Conservation (phyloP, 2,797 vertebrate genomes). For the Fistularia tabacaria region DNA sequence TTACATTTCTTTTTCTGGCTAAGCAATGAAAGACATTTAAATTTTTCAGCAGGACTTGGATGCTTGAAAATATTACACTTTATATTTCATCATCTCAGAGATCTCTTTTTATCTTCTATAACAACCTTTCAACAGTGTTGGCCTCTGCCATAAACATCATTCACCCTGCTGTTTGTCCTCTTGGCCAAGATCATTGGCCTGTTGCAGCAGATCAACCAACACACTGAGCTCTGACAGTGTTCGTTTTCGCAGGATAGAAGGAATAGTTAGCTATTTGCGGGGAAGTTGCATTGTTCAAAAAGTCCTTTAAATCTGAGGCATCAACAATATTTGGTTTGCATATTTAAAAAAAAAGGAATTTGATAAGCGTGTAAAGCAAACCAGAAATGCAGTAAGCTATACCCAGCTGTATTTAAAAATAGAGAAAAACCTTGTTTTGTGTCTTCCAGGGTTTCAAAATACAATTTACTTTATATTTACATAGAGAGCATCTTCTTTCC, state of each 20-base stretch:
- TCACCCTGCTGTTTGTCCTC: slow-evolving; percentile 6
- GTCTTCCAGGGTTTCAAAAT: no score
- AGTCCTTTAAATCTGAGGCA: no score
- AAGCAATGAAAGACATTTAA: slow-evolving; percentile 26
- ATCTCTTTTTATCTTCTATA: background rate
- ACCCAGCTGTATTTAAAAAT: no score
- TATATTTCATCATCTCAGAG: slow-evolving; percentile 20
- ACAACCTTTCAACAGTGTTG: slow-evolving; percentile 14
- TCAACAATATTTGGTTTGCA: no score
- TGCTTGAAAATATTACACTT: slow-evolving; percentile 21
- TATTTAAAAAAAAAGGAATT: no score
- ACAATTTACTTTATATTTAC: no score
- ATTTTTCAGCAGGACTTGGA: slow-evolving; percentile 10
- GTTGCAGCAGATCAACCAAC: slow-evolving; percentile 11
- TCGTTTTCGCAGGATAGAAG: background rate
- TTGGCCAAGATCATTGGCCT: slow-evolving; percentile 7
- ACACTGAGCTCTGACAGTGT: background rate
- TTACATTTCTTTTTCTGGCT: slow-evolving; percentile 28
- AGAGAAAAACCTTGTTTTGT: no score
- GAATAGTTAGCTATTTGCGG: no score
- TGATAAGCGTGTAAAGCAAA: no score
- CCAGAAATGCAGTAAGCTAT: no score
- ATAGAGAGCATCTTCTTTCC: no score
- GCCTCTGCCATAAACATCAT: slow-evolving; percentile 7
- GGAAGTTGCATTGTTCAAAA: no score